A percentile compares a stretch with the other conserved stretches of the same genome.
phyloP scores from a whole-genome alignment of 2,888 invertebrate genomes.

The Sesia bembeciformis region DNA sequence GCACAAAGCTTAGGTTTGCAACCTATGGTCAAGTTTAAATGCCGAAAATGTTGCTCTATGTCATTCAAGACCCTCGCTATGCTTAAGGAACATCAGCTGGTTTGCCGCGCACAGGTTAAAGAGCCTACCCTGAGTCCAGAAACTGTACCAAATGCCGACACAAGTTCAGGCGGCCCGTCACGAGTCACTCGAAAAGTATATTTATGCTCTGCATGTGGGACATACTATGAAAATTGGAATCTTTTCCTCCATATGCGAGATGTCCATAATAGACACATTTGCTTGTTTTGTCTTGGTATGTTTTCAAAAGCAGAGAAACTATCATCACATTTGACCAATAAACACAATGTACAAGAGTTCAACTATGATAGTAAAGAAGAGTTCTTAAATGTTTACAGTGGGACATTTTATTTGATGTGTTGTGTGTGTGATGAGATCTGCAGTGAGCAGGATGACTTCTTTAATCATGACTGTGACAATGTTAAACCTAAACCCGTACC shows the following conservation, averaged over 20 bases:
- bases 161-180: constrained; percentile 54
- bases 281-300: constrained; percentile 88
- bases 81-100: constrained; percentile 80
- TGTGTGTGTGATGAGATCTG: constrained; percentile 87
- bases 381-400: constrained; percentile 77
- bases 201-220: constrained; percentile 86
- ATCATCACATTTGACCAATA: constrained; percentile 83
- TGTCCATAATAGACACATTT: constrained; percentile 86
- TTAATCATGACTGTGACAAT: constrained; percentile 80
- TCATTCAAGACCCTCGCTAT: constrained; percentile 78
- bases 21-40: constrained; percentile 81
- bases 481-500: constrained; percentile 66
- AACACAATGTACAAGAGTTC: constrained; percentile 84
- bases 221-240: constrained; percentile 91
- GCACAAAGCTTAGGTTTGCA: constrained; percentile 83
- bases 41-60: constrained; percentile 81
- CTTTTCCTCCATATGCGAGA: constrained; percentile 89
- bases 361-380: constrained; percentile 80
- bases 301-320: constrained; percentile 87
- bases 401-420: constrained; percentile 84
- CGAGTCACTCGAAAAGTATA: constrained; percentile 85
- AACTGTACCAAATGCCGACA: constrained; percentile 41
- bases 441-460: constrained; percentile 83
- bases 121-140: constrained; percentile 57
- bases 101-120: constrained; percentile 71